Evolutionary conservation across 2,797 vertebrate species (phyloP), one percentile per base, ranked within the genome.

Genomic region (Catamblyrhynchus diadema): DNA sequence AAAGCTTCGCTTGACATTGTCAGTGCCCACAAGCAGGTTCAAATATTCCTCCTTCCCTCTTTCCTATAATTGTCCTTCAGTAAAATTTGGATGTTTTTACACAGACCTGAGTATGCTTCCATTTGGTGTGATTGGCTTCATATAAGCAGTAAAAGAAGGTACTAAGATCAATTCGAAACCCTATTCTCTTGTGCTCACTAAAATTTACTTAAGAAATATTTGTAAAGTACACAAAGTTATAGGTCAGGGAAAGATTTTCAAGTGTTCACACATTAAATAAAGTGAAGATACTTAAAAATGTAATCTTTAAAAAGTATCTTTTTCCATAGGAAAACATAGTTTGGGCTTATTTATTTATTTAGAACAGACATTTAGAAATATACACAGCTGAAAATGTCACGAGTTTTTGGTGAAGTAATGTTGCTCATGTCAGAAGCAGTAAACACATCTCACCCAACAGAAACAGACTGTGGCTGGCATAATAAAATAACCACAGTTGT

Each of bases 341-440:
- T 41, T 88, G 14, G 27, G 17, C 2, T 86, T 60, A 61, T 65
- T 69, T 83, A 54, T 91, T 95, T 72, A 45, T 79, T 81, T 86
- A 62, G 32, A 88, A 57, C 0, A 59, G 82, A 81, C 44, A 60
- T 88, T 92, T 92, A 74, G 82, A 85, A 71, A 59, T 74, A 35
- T 5, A 72, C 42, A 71, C 24, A 67, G 59, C 25, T 71, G 81
- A 87, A 95, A 94, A 88, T 89, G 47, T 86, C 60, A 62, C 54
- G 42, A 83, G 32, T 75, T 60, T 72, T 72, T 27, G 27, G 32
- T 81, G 75, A 85, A 59, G 41, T 73, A 71, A 77, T 14, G 41
- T 20, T 79, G n/a, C 30, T 59, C n/a, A 56, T 78, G 70, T 48
- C 33, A 85, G 72, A 70, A 60, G 51, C 19, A 2, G 44, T 64